Percentiles rank a stretch among this genome's conserved stretches.
These are phyloP conservation scores for Desmodus rotundus DNA, from an alignment of 2,113 vertebrate species.

Conservation along the genomic window DNA sequence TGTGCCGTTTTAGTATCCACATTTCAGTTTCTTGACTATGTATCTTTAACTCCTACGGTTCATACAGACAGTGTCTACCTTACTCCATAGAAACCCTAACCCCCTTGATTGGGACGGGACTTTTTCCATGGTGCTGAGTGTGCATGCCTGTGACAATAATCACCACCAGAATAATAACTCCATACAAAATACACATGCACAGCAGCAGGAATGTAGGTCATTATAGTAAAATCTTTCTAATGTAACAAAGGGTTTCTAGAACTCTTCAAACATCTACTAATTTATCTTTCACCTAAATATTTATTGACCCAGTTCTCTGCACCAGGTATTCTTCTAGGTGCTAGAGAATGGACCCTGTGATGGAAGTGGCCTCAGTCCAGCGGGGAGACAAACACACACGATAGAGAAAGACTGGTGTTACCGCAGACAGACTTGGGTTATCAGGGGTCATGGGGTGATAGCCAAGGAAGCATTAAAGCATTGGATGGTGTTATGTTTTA, in stretches of 20 bases:
- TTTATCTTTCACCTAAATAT: not conserved
- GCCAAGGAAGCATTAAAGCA: not conserved
- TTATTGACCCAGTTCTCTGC: not conserved
- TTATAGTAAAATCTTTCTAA: not conserved
- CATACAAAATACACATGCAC: not conserved
- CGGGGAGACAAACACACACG: not conserved
- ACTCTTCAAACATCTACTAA: not conserved
- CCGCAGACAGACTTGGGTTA: not conserved
- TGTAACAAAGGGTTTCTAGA: not conserved
- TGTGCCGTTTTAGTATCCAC: not conserved
- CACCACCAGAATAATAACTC: not conserved
- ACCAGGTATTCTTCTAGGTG: not conserved
- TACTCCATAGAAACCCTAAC: not conserved
- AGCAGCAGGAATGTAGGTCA: not conserved
- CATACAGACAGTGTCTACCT: not conserved
- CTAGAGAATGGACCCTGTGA: not conserved
- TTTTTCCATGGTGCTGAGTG: not conserved
- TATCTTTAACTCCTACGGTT: not conserved
- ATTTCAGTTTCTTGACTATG: not conserved
- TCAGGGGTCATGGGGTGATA: not conserved
- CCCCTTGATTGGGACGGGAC: not conserved
- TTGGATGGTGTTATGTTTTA: not conserved
- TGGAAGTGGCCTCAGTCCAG: not conserved
- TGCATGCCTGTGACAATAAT: not conserved
- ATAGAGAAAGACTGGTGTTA: not conserved